Conservation (phyloP, 1,140 invertebrate species). For the Habropoda laboriosa region DNA sequence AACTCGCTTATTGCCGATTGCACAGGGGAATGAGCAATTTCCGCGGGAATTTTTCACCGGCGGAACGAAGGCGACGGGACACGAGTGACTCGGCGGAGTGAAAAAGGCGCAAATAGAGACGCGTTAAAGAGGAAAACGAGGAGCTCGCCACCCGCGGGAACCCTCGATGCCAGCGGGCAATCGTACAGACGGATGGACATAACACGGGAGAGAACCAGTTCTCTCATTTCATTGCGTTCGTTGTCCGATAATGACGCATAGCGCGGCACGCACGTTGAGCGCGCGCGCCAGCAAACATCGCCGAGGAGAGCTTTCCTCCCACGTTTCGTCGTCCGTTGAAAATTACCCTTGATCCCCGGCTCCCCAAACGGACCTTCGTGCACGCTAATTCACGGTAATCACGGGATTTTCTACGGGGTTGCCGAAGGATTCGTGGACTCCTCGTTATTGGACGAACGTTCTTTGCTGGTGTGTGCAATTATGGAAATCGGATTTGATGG, state of each 20-base stretch:
- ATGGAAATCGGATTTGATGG: no score
- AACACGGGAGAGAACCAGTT: slow-evolving; percentile 81
- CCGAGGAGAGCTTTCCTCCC: slow-evolving; percentile 45
- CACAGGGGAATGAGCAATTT: no score
- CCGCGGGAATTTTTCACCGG: no score
- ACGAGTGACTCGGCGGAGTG: not conserved
- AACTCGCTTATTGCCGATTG: no score
- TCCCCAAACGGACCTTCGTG: not conserved
- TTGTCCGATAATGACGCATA: slow-evolving; percentile 83
- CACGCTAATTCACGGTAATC: slow-evolving; percentile 41
- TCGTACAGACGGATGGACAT: slow-evolving; percentile 76
- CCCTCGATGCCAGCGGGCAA: slow-evolving; percentile 69
- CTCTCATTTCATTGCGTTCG: slow-evolving; percentile 82
- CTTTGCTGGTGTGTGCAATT: no score
- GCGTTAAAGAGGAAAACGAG: slow-evolving; percentile 41
- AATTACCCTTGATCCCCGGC: not conserved
- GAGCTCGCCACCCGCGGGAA: slow-evolving; percentile 56
- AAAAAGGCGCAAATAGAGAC: not conserved
- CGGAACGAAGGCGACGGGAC: slow-evolving; percentile 5
- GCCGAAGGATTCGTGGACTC: no score
- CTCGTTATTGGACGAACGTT: no score
- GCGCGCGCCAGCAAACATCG: slow-evolving; percentile 54
- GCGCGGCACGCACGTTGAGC: slow-evolving; percentile 64
- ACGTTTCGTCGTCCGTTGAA: slow-evolving; percentile 38
- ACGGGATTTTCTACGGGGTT: slow-evolving; percentile 7